Base-by-base conservation (phyloP, 2,888 invertebrate genomes). In the Hirtodrosophila trivittata region DNA sequence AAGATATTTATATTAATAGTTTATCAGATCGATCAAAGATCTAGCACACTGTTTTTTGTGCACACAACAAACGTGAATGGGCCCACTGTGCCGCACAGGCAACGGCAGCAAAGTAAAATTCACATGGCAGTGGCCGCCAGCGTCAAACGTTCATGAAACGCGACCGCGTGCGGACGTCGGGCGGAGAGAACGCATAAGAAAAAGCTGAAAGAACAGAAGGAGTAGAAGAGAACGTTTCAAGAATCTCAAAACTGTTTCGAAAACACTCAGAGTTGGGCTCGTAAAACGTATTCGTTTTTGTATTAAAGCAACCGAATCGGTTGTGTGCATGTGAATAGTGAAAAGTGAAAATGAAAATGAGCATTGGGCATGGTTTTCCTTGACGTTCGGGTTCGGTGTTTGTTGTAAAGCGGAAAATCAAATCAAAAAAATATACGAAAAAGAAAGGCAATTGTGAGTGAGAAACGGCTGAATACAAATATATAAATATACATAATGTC, bases 71-170 rank as follows among this genome's bases (percentile, higher is more conserved):
- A 33, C 1, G 5, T 3, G 1, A 5, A 0, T 25, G 3, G 42
- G 14, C 0, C 75, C 75, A 70, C 69, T 57, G 75, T 70, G 65
- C 71, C n/a, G 8, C 62, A 39, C 35, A 58, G 39, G 28, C 55
- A 65, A 57, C 68, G 59, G 52, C 69, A 49, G 59, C 60, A 55
- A 82, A 85, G 86, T 84, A 80, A 73, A 87, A 84, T 69, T 65
- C 80, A 84, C 81, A 84, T 76, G 81, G 64, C 87, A 58, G 56
- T 56, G 69, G 67, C 62, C 50, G 64, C 41, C 57, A 63, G 66
- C 70, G 63, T 75, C 87, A 88, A 87, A 89, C 86, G 84, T 77
- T 81, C 77, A 80, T 81, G 84, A 89, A 83, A 78, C 85, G 84
- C 86, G 75, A 78, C 76, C 87, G 86, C 80, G 87, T 88, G 74